phyloP scores from a whole-genome alignment of 2,797 vertebrate genomes.

The Diplodus puntazzo region DNA sequence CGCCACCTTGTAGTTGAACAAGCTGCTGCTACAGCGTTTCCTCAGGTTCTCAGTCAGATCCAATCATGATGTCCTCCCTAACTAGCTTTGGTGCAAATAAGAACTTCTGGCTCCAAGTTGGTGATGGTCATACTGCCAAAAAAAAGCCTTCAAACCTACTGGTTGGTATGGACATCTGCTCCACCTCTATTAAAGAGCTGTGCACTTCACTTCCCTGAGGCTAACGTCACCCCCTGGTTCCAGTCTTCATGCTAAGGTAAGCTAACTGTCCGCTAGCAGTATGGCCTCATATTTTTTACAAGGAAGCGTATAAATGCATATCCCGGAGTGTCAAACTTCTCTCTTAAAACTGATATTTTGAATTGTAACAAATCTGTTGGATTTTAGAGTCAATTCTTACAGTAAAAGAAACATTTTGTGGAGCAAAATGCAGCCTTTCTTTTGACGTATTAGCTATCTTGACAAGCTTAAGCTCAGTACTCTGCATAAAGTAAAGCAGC shows the following conservation, averaged over 20 bases:
- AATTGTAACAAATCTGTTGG: neutral
- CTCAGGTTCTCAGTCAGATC: too few relatives aligned
- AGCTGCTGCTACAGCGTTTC: too few relatives aligned
- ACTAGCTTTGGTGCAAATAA: too few relatives aligned
- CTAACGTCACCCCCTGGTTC: neutral
- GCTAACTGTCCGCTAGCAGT: neutral
- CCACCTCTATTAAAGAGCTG: neutral
- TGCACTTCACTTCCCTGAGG: neutral
- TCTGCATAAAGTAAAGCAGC: conserved; percentile 18
- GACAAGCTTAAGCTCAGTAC: conserved; percentile 10
- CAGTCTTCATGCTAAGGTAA: too few relatives aligned
- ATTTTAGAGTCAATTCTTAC: neutral
- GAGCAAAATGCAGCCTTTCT: neutral
- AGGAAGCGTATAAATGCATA: neutral
- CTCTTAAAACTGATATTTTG: neutral
- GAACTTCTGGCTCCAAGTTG: too few relatives aligned
- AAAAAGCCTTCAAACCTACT: neutral
- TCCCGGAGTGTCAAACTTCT: neutral
- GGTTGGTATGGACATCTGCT: neutral
- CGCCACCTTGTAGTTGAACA: too few relatives aligned
- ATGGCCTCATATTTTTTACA: neutral
- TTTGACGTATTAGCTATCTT: conserved; percentile 1
- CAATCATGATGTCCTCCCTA: too few relatives aligned
- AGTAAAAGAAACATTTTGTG: neutral
- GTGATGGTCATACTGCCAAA: too few relatives aligned